Evolutionary conservation across 1,140 invertebrate species (phyloP).

Genomic region (Caerostris extrusa): DNA sequence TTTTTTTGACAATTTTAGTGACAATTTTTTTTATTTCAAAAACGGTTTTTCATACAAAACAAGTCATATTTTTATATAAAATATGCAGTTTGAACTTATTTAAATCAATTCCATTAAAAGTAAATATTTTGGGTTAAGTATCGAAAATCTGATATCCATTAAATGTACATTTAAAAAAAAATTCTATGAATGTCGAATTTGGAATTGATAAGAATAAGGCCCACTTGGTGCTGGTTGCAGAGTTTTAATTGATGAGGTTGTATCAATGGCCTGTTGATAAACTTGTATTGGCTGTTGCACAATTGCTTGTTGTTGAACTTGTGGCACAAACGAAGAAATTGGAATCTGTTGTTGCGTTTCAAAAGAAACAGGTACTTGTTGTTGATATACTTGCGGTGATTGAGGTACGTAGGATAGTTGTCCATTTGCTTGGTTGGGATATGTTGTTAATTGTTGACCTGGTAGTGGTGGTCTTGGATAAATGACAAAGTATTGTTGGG

Average conservation of each 20-base stretch:
- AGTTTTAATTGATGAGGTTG: background rate
- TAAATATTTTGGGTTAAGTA: too few species aligned
- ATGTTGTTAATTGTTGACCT: background rate
- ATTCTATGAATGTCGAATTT: constrained; percentile 12
- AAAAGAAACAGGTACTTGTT: constrained; percentile 18
- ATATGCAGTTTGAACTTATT: too few species aligned
- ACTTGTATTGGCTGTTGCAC: constrained; percentile 4
- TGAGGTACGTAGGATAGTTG: background rate
- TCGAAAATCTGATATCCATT: too few species aligned
- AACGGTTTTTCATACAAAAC: too few species aligned
- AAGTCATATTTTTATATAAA: too few species aligned
- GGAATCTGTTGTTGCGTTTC: background rate
- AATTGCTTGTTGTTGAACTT: background rate
- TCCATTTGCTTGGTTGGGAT: background rate
- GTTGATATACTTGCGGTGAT: background rate
- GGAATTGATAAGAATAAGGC: constrained; percentile 4
- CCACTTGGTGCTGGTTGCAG: background rate
- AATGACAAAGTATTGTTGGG: constrained; percentile 55
- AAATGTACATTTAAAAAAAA: background rate
- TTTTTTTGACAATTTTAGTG: too few species aligned
- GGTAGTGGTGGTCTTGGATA: constrained; percentile 45
- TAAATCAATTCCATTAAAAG: too few species aligned
- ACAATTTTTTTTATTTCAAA: too few species aligned
- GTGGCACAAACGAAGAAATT: background rate
- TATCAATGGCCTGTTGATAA: background rate